Conservation (phyloP, 1,140 invertebrate species). For the Chlorops oryzae region DNA sequence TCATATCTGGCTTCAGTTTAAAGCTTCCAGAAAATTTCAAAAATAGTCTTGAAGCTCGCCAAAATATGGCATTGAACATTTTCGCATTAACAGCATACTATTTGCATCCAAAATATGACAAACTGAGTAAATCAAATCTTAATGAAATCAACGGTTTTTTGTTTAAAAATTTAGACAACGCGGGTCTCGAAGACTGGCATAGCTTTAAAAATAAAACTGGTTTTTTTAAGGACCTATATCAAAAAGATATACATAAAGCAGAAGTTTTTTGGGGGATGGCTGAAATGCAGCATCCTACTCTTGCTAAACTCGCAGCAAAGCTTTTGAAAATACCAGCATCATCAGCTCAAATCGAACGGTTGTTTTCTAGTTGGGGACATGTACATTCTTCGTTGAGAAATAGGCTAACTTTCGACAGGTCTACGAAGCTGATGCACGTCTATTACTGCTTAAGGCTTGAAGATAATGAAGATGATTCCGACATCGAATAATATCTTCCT, state of each 20-base stretch:
- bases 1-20: neutral
- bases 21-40: neutral
- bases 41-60: neutral
- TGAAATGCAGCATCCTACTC: neutral
- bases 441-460: too few relatives aligned
- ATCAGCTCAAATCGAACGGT: too few relatives aligned
- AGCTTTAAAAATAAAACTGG: neutral
- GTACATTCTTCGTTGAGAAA: neutral
- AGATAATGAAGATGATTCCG: too few relatives aligned
- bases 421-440: neutral
- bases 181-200: neutral
- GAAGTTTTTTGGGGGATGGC: too few relatives aligned
- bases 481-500: too few relatives aligned
- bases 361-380: neutral
- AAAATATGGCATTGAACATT: neutral
- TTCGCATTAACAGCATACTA: neutral
- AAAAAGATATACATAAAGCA: neutral
- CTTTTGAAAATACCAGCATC: too few relatives aligned
- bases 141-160: too few relatives aligned
- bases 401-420: neutral
- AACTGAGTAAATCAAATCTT: neutral
- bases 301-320: neutral
- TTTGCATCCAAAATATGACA: neutral
- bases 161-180: neutral
- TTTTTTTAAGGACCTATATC: too few relatives aligned